phyloP scores from a whole-genome alignment of 2,113 vertebrate genomes.

The Pseudorectes ferrugineus region DNA sequence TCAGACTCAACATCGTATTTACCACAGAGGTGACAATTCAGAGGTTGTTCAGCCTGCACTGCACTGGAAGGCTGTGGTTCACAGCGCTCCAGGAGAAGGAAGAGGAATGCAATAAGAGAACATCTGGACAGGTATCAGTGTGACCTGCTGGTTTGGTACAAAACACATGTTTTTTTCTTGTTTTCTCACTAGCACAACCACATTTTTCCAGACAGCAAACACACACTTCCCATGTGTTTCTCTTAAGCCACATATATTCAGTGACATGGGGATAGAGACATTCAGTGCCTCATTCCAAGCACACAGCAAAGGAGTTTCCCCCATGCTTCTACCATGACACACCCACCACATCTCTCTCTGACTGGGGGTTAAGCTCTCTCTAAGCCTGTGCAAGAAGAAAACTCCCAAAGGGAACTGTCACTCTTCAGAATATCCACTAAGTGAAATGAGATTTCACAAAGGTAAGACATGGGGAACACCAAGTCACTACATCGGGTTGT shows the following conservation, averaged over 20 bases:
- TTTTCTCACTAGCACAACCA: background rate
- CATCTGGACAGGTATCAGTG: background rate
- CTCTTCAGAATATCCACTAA: background rate
- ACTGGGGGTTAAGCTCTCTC: background rate
- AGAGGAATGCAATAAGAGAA: background rate
- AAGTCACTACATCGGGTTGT: background rate
- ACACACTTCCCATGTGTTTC: background rate
- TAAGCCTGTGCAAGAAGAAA: background rate
- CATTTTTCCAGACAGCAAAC: background rate
- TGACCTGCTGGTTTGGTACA: background rate
- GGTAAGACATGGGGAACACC: background rate
- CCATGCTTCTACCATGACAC: no score
- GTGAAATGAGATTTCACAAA: background rate
- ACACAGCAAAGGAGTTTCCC: background rate
- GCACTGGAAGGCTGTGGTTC: background rate
- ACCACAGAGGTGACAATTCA: background rate
- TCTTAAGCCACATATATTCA: background rate
- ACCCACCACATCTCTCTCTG: background rate
- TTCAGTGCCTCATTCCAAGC: background rate
- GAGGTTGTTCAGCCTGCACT: background rate
- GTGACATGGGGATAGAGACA: accelerated
- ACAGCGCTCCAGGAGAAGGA: background rate
- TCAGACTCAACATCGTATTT: background rate
- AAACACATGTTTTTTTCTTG: accelerated
- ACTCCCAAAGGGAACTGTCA: background rate